Evolutionary conservation across 2,113 vertebrate species (phyloP).

Genomic region (Lethenteron reissneri): DNA sequence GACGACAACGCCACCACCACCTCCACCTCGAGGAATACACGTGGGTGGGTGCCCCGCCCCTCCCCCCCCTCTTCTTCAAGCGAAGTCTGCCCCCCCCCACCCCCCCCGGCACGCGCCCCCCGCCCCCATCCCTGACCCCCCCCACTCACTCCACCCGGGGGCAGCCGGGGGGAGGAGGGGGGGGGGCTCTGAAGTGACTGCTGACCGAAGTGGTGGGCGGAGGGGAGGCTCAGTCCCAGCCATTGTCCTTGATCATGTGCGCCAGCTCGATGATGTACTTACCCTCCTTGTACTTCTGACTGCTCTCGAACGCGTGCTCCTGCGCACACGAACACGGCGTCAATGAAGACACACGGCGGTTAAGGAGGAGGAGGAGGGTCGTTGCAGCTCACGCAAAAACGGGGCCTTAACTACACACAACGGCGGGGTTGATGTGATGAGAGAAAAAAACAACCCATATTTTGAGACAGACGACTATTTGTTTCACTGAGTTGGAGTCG

Average conservation of each 20-base stretch:
- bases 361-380: not conserved
- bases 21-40: too few species aligned
- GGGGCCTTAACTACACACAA: not conserved
- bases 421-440: not conserved
- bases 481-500: too few species aligned
- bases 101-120: not conserved
- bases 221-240: slow-evolving; percentile 49
- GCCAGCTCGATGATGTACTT: slow-evolving; percentile 98
- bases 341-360: not conserved
- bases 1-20: too few species aligned
- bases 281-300: slow-evolving; percentile 97
- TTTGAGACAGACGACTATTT: too few species aligned
- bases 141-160: not conserved
- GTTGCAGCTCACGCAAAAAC: not conserved
- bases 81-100: not conserved
- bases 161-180: not conserved
- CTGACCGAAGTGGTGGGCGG: slow-evolving; percentile 9
- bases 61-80: not conserved
- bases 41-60: too few species aligned
- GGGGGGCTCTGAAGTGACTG: slow-evolving; percentile 10
- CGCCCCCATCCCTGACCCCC: not conserved
- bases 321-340: slow-evolving; percentile 10
- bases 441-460: too few species aligned
- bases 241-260: slow-evolving; percentile 99
- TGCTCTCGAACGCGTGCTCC: slow-evolving; percentile 84